Evolutionary conservation across 2,888 invertebrate genomes (phyloP), one percentile per base, ranked within the genome.

Genomic region (Drosophila cognata): DNA sequence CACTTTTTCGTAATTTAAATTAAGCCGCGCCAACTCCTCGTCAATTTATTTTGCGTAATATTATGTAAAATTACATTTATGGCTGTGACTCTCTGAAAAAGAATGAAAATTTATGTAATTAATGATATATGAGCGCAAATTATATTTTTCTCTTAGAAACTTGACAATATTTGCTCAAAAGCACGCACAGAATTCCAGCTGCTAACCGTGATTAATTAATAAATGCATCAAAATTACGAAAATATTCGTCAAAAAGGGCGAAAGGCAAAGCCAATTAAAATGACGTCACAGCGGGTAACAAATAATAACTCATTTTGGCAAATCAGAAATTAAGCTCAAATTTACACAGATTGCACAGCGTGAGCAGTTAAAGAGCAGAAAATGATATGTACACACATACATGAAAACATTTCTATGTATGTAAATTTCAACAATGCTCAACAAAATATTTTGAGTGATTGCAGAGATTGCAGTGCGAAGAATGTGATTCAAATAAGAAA

Each of bases 181-280:
- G 11, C 41, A 41, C 7, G 35, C n/a, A 29, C 38, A 13, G 7
- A 28, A 28, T 25, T 18, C 6, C 28, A 56, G 46, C 6, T 18
- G 36, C 36, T 28, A 28, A 5, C n/a, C n/a, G 13, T 28, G 36
- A 38, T 56, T 56, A 36, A 61, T 50, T 52, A 38, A 41, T n/a
- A 5, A 56, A n/a, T 29, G 25, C 38, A 56, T n/a, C 2, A 38
- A 28, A 56, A 28, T 8, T 8, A 4, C 28, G 11, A 36, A n/a
- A 56, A 13, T 28, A 36, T 55, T 36, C 36, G 28, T 7, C 11
- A 31, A 41, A 21, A 21, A 11, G 8, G 8, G 8, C 4, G 46
- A 21, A 51, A 31, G 7, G 16, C 2, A 51, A 36, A 60, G 10
- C 7, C 16, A 16, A 11, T 16, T n/a, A 25, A 8, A 16, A 13